Conservation (phyloP, 1,140 invertebrate species). For the Pogonomyrmex barbatus region DNA sequence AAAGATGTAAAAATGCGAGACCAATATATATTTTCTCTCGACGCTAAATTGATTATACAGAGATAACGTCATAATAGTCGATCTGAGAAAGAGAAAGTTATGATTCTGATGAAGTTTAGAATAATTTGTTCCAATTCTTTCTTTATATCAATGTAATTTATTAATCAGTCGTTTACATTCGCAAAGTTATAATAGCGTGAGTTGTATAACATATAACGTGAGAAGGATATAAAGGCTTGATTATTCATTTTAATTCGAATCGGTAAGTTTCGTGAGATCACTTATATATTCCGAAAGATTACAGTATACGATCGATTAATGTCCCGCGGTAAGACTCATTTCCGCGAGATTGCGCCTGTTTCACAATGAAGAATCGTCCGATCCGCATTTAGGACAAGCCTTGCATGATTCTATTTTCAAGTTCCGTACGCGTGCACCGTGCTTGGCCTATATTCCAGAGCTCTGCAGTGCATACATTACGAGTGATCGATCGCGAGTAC, state of each 20-base stretch:
- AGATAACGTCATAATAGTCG: not conserved
- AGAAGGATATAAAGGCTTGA: not conserved
- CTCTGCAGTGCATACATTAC: slow-evolving; percentile 58
- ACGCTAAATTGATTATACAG: not conserved
- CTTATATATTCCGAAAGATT: slow-evolving; percentile 52
- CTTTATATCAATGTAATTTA: not conserved
- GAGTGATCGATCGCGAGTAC: slow-evolving; percentile 71
- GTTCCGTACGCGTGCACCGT: slow-evolving; percentile 39
- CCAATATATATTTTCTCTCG: not conserved
- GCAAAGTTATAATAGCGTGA: not conserved
- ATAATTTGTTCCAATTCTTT: not conserved
- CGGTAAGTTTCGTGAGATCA: slow-evolving; percentile 37
- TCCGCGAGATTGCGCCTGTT: slow-evolving; percentile 49
- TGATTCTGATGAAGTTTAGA: not conserved
- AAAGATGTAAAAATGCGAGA: not conserved
- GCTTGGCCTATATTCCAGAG: slow-evolving; percentile 64
- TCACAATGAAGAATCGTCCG: slow-evolving; percentile 59
- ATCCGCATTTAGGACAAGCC: slow-evolving; percentile 62
- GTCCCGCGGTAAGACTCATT: slow-evolving; percentile 46
- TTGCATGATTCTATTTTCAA: slow-evolving; percentile 72
- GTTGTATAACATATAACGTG: not conserved
- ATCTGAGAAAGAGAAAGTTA: not conserved
- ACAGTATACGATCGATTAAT: slow-evolving; percentile 66
- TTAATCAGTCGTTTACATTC: not conserved
- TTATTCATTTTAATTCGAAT: not conserved